phyloP scores from a whole-genome alignment of 2,888 invertebrate genomes.

The Eristalis arbustorum region DNA sequence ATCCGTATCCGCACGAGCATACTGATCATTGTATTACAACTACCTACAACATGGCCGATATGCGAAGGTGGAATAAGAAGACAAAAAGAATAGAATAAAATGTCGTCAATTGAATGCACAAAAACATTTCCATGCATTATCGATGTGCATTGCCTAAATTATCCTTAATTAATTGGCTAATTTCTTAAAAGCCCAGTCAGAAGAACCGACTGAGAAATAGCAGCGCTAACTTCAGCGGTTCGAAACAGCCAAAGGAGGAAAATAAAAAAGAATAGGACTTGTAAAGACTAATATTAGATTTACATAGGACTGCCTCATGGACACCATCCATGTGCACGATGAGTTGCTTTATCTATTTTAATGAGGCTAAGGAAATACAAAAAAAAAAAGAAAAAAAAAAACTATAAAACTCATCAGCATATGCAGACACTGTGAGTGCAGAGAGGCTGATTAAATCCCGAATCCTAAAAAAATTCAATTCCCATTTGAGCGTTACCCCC shows the following conservation, averaged over 20 bases:
- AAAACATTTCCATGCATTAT: background rate
- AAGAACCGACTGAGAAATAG: background rate
- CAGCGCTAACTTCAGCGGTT: background rate
- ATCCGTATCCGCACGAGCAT: slow-evolving; percentile 33
- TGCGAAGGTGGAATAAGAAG: background rate
- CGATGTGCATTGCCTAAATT: background rate
- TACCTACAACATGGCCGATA: background rate
- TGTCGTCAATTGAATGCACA: background rate
- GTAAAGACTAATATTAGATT: slow-evolving; percentile 44
- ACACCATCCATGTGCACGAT: background rate
- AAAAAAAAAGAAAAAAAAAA: background rate
- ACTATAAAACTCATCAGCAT: slow-evolving; percentile 6
- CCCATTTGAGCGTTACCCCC: slow-evolving; percentile 58
- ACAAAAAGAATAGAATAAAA: background rate
- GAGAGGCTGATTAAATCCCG: slow-evolving; percentile 44
- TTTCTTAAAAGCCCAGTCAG: background rate
- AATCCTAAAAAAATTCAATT: background rate
- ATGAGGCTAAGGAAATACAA: slow-evolving; percentile 34
- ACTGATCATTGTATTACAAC: slow-evolving; percentile 16
- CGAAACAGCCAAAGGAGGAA: slow-evolving; percentile 1
- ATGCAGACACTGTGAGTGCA: slow-evolving; percentile 6
- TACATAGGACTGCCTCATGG: slow-evolving; percentile 26
- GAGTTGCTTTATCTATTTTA: slow-evolving; percentile 40
- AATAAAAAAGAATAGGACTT: slow-evolving; percentile 19
- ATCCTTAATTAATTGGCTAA: background rate